A percentile compares a stretch with the other conserved stretches of the same genome.
These are phyloP conservation scores for Enchytraeus crypticus DNA, from an alignment of 2,888 invertebrate genomes.

Conservation along the genomic window DNA sequence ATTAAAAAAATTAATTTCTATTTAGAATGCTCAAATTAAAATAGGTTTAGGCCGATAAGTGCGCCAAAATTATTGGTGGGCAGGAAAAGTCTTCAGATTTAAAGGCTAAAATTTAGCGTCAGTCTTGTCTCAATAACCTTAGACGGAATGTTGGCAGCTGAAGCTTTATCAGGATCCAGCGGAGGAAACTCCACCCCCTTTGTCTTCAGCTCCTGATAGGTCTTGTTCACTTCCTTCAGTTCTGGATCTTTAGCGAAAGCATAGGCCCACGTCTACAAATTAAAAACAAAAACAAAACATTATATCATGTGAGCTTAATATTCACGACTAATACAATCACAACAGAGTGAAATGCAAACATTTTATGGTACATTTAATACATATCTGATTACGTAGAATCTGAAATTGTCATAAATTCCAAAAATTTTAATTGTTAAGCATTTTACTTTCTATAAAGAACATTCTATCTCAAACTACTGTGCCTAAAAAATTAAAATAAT, in stretches of 20 bases:
- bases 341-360: background rate
- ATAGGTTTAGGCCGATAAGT: too few species aligned
- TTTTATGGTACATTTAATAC: too few species aligned
- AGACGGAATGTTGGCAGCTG: conserved; percentile 43
- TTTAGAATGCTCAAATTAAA: too few species aligned
- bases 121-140: too few species aligned
- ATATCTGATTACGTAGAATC: too few species aligned
- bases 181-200: conserved; percentile 97
- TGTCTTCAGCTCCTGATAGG: conserved; percentile 84
- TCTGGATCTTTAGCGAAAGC: conserved; percentile 87
- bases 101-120: background rate
- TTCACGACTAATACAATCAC: background rate
- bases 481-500: too few species aligned
- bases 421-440: too few species aligned
- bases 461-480: too few species aligned
- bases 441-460: too few species aligned
- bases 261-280: conserved; percentile 80
- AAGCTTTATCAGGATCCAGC: conserved; percentile 84
- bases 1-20: too few species aligned
- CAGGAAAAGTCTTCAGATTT: background rate
- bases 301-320: background rate
- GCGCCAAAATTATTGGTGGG: too few species aligned
- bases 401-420: too few species aligned
- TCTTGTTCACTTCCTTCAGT: conserved; percentile 76
- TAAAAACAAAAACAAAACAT: background rate